Evolutionary conservation across 1,140 invertebrate species (phyloP), one percentile per base, ranked within the genome.

Genomic region (Drosophila pseudoobscura): DNA sequence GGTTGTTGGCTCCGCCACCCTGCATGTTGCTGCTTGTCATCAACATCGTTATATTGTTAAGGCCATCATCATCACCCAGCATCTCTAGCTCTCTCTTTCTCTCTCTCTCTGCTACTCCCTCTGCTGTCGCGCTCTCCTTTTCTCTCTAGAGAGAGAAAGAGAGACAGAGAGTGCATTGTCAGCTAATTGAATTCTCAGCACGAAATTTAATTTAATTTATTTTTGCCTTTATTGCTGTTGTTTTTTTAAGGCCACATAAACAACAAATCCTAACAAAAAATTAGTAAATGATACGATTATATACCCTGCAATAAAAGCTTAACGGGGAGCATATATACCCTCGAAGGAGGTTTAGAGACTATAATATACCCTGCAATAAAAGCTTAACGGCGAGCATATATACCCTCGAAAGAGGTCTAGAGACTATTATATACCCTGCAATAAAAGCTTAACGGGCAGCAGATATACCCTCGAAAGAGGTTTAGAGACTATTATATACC

Each of bases 181-280:
- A 88, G 83, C 82, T 87, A 87, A 87, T 87, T 87, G 78, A 87
- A 87, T 87, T 87, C 87, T 87, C 82, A 87, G 78, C 82, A 72
- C 77, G 78, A 78, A 84, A 87, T 88, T 87, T 78, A 87, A 87
- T 87, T 85, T 87, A 87, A 87, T 87, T 85, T 87, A 87, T 88
- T 75, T 82, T 88, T 87, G 79, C 85, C 87, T 74, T 80, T 31
- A 13, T 39, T 39, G 35, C 11, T 39, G 5, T 39, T 39, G 35
- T 39, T 39, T 13, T 87, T 75, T 80, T 87, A 73, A 74, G 17
- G 63, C 69, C 66, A 66, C 82, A 26, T 5, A 26, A 77, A 80
- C n/a, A 17, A 47, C 53, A 52, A 17, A 45, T 7, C 17, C 7
- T 24, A 20, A 35, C 52, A 29, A 61, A 61, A 57, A 53, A 43